Base-by-base conservation (phyloP, 2,113 vertebrate genomes). In the Delphinus delphis region DNA sequence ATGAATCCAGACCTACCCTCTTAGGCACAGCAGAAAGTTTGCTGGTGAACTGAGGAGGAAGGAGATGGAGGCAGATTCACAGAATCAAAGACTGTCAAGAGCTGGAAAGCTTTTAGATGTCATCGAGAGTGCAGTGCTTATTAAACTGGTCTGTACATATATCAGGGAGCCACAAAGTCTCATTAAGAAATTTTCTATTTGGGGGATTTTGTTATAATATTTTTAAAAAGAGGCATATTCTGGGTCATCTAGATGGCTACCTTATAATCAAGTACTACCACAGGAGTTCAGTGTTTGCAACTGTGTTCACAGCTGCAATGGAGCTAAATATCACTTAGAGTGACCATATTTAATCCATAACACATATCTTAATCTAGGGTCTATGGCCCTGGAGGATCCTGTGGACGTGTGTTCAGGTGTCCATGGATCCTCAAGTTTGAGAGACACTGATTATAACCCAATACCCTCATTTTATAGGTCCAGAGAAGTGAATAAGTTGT, bases 401-500 rank as follows among this genome's bases (percentile, higher is more conserved):
- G 2, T 31, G 41, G n/a, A 83, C 12, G 76, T 36, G 94, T 31
- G 68, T 68, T 96, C 87, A 62, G 31, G 36, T 87, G 38, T 63
- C 62, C 63, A 3, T 13, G 28, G 53, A 25, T 60, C 38, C 47
- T 74, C n/a, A 38, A 38, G 63, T 87, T 95, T 70, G 67, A 95
- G 28, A 94, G 80, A 92, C 17, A 95, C 79, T 88, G 63, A 74
- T 77, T 58, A 74, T 41, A 93, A 82, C 9, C 71, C 70, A 92
- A 77, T n/a, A 47, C 15, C 12, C 74, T 93, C 84, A 50, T 55
- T 86, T 71, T 44, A 33, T 20, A 82, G 38, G 62, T 33, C 38
- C 68, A 90, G 25, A 79, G 21, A 86, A 88, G 33, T 82, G 63
- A 80, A 2, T 47, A 88, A 85, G 21, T 87, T 62, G 33, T 76